These are phyloP conservation scores for Branchinecta sandiegonensis DNA, from an alignment of 2,888 invertebrate genomes.

Conservation along the genomic window DNA sequence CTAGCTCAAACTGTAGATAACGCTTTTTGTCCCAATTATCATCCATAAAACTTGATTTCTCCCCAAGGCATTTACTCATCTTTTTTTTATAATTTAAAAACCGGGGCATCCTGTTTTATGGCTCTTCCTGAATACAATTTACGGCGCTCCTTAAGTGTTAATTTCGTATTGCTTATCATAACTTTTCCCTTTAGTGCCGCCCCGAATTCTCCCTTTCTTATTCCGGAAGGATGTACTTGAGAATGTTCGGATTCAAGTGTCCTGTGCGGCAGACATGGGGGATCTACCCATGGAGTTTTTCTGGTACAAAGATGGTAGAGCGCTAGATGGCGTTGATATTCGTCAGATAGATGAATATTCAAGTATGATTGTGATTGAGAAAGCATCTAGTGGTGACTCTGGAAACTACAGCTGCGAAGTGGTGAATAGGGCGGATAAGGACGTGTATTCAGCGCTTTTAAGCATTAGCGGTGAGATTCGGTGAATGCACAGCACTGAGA, in stretches of 20 bases:
- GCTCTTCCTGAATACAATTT: too few species aligned
- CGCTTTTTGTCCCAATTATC: too few species aligned
- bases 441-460: conserved; percentile 32
- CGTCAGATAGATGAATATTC: conserved; percentile 30
- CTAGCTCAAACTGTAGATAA: too few species aligned
- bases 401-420: conserved; percentile 34
- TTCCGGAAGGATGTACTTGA: conserved; percentile 42
- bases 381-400: conserved; percentile 30
- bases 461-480: conserved; percentile 35
- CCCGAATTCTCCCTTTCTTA: conserved; percentile 49
- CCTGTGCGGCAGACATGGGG: conserved; percentile 34
- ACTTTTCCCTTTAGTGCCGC: conserved; percentile 39
- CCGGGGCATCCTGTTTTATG: too few species aligned
- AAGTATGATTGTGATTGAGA: conserved; percentile 32
- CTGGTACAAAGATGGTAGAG: conserved; percentile 35
- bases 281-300: conserved; percentile 35
- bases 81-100: too few species aligned
- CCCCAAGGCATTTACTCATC: too few species aligned
- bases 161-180: too few species aligned
- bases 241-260: conserved; percentile 34
- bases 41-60: too few species aligned
- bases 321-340: conserved; percentile 29
- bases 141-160: too few species aligned
- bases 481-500: background rate
- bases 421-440: conserved; percentile 31